phyloP scores from a whole-genome alignment of 92 coral and sea anemone genomes.

The Epizoanthus rinbou region DNA sequence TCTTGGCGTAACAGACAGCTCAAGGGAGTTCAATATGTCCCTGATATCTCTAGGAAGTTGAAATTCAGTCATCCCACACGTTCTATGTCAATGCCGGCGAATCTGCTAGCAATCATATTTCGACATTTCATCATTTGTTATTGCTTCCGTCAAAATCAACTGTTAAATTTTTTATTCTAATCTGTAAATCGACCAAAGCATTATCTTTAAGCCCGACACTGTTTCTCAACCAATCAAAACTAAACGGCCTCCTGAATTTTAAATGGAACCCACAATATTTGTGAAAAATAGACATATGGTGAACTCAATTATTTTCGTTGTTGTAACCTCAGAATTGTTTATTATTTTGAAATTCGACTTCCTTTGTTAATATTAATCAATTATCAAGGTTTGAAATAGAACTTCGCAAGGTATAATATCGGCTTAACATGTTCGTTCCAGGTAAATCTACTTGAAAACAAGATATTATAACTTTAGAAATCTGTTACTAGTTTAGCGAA shows the following conservation, averaged over 20 bases:
- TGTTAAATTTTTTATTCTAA: not conserved
- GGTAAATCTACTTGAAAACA: not conserved
- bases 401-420: not conserved
- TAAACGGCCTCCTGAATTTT: not conserved
- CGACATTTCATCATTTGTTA: not conserved
- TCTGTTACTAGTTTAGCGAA: not conserved
- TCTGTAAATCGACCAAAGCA: not conserved
- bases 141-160: not conserved
- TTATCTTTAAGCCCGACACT: not conserved
- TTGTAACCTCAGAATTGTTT: not conserved
- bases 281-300: not conserved
- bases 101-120: not conserved
- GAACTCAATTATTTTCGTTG: conserved; percentile 17
- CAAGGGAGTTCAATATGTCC: conserved; percentile 26
- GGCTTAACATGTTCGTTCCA: not conserved
- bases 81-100: not conserved
- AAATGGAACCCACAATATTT: not conserved
- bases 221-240: conserved; percentile 4
- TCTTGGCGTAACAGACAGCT: conserved; percentile 8
- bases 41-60: conserved; percentile 2
- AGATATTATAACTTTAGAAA: not conserved
- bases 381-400: not conserved
- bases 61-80: not conserved
- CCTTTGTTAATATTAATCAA: not conserved
- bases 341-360: not conserved